These are phyloP conservation scores for Athetis lepigone DNA, from an alignment of 2,888 invertebrate genomes.

Conservation along the genomic window DNA sequence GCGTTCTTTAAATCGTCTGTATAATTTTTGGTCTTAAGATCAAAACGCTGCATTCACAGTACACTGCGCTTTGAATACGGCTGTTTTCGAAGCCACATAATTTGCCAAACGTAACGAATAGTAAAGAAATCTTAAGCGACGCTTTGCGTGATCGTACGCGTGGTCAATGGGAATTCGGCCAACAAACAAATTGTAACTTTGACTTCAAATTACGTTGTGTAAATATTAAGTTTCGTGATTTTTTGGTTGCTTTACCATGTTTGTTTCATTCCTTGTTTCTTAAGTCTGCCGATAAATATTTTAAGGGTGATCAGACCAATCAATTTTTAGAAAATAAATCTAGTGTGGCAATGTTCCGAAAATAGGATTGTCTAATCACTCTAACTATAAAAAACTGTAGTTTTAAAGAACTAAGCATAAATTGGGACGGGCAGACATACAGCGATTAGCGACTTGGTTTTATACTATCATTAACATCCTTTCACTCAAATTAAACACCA, in stretches of 20 bases:
- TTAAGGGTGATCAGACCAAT: neutral
- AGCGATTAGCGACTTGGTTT: too few species aligned
- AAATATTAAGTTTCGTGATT: slow-evolving; percentile 56
- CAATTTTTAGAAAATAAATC: neutral
- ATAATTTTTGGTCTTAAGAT: neutral
- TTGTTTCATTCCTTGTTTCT: neutral
- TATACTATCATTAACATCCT: too few species aligned
- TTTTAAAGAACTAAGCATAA: too few species aligned
- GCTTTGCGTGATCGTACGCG: slow-evolving; percentile 83
- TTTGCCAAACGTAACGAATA: slow-evolving; percentile 70
- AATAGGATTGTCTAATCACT: too few species aligned
- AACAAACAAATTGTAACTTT: slow-evolving; percentile 63
- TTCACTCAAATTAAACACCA: neutral
- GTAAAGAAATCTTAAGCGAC: slow-evolving; percentile 86
- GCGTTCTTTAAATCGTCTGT: neutral
- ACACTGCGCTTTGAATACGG: neutral
- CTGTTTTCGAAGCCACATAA: slow-evolving; percentile 54
- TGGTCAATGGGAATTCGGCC: slow-evolving; percentile 82
- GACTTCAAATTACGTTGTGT: slow-evolving; percentile 55
- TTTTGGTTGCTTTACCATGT: neutral
- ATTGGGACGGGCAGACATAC: too few species aligned
- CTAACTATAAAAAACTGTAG: too few species aligned
- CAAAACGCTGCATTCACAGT: neutral
- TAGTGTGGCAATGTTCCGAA: too few species aligned
- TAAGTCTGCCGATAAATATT: neutral